These are phyloP conservation scores for Tricholauxania praeusta DNA, from an alignment of 2,888 invertebrate genomes.

Conservation along the genomic window DNA sequence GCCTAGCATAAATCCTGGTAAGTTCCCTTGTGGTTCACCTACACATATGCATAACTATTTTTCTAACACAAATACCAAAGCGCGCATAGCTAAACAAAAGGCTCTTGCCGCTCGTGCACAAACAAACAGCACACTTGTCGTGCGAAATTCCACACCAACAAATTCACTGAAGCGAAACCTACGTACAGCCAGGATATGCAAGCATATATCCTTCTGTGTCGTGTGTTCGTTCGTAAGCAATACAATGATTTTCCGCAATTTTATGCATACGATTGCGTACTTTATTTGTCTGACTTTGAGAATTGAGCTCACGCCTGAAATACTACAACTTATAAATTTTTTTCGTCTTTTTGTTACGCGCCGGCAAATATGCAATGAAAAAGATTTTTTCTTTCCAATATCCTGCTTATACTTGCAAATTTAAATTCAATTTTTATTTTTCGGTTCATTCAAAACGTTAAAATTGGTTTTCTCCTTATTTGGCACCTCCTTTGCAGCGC, in stretches of 20 bases:
- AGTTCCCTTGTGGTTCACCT: slow-evolving; percentile 1
- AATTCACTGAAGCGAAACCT: slow-evolving; percentile 18
- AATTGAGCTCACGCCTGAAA: neutral
- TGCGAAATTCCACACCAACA: slow-evolving; percentile 27
- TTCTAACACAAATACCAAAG: too few relatives aligned
- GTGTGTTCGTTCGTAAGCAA: slow-evolving; percentile 5
- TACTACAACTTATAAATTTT: neutral
- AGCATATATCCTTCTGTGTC: neutral
- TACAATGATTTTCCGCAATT: slow-evolving; percentile 32
- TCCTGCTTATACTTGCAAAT: neutral
- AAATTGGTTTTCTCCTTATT: neutral
- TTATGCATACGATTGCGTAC: slow-evolving; percentile 18
- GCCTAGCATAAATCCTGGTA: slow-evolving; percentile 16
- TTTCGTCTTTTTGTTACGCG: neutral
- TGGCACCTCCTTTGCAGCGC: neutral
- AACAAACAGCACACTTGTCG: neutral
- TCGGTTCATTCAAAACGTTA: neutral
- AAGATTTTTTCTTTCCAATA: neutral
- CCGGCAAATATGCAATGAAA: slow-evolving; percentile 8
- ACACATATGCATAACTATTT: neutral
- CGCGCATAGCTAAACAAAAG: neutral
- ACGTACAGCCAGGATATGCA: slow-evolving; percentile 5
- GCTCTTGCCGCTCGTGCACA: neutral
- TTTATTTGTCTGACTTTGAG: slow-evolving; percentile 38
- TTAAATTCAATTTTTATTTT: slow-evolving; percentile 1